Evolutionary conservation across 2,113 vertebrate species (phyloP), one percentile per base, ranked within the genome.

Genomic region (Cacatua alba): DNA sequence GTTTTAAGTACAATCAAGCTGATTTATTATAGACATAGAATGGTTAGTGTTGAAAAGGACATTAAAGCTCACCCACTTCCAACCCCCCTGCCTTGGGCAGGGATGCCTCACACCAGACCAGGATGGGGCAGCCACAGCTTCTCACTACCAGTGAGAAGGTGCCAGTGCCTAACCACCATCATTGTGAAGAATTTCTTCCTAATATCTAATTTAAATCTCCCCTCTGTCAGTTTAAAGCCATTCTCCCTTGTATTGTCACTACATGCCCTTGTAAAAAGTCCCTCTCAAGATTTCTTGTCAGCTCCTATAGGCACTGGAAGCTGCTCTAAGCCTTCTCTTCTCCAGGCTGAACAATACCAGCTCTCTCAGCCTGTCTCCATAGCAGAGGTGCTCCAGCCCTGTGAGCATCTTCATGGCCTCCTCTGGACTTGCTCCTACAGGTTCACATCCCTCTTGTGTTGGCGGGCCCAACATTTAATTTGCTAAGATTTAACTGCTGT

Each of bases 1-100:
- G 31, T 3, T 7, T 48, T 12, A 44, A 65, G 44, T n/a, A 31
- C 52, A 39, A 0, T 7, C 18, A 1, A 0, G n/a, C 44, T 55
- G 75, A 0, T 23, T 44, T 59, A 59, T 59, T 59, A 59, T 7
- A 24, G 20, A 24, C 33, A 59, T 15, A 24, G 21, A 35, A 35
- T 59, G 57, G 57, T 59, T 59, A 24, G 13, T 23, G 33, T 16
- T 59, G 57, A 35, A 59, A 24, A 35, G 21, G 33, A 15, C 57
- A 23, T 59, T 35, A 24, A 59, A 59, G 57, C 21, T 59, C 57
- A 24, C n/a, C 20, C 21, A 35, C 33, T 59, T 59, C 57, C 33
- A 59, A 15, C n/a, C 20, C 21, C 57, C 21, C n/a, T 35, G 33
- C 57, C 33, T 35, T 13, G 19, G 57, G 57, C 57, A 35, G 33